Evolutionary conservation across 2,113 vertebrate genomes (phyloP).

Genomic region (Ictidomys tridecemlineatus): DNA sequence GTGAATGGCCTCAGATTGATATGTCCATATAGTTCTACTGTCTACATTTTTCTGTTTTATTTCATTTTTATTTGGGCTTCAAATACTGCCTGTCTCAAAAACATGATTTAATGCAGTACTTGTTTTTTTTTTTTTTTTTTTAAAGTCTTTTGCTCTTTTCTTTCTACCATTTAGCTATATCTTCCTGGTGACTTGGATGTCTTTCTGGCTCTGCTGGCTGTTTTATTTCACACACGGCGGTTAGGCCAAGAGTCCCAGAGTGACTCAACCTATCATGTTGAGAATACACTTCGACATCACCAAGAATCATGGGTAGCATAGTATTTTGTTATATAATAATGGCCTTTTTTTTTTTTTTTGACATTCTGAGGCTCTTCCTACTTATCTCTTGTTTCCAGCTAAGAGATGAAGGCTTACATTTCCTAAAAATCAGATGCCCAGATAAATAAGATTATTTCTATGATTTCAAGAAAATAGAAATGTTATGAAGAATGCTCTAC

Average conservation of each 20-base stretch:
- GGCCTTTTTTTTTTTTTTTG: background rate
- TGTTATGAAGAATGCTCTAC: background rate
- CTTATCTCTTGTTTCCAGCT: background rate
- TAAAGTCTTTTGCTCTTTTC: slow-evolving; percentile 35
- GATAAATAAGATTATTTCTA: background rate
- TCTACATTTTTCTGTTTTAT: slow-evolving; percentile 58
- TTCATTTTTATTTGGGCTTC: slow-evolving; percentile 70
- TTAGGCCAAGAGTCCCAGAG: background rate
- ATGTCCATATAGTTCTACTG: background rate
- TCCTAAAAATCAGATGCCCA: background rate
- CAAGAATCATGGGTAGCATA: background rate
- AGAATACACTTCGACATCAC: background rate
- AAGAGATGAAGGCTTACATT: background rate
- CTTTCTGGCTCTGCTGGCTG: background rate
- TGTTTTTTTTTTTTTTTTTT: background rate
- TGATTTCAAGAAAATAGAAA: background rate
- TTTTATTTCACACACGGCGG: slow-evolving; percentile 17
- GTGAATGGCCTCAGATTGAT: background rate
- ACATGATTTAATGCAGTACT: slow-evolving; percentile 37
- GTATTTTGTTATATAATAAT: background rate
- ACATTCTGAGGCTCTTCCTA: slow-evolving; percentile 1
- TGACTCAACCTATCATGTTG: slow-evolving; percentile 3
- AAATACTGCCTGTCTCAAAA: slow-evolving; percentile 41
- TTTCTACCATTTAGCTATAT: slow-evolving; percentile 27
- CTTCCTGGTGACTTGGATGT: slow-evolving; percentile 44